phyloP scores from a whole-genome alignment of 2,113 vertebrate genomes.

The Rhinoderma darwinii region DNA sequence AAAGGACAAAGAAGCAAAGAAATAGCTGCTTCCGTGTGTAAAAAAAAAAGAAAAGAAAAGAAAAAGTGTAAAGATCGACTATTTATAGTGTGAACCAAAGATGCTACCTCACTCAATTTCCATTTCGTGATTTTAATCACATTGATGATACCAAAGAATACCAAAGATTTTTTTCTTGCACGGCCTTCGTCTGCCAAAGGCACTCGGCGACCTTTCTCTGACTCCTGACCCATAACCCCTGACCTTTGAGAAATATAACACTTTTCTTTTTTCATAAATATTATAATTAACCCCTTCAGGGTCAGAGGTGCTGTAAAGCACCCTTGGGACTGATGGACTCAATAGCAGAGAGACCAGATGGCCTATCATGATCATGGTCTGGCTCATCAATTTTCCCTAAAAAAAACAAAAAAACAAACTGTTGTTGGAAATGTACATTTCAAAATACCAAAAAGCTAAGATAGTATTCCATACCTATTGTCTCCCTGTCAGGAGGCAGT shows the following conservation, averaged over 20 bases:
- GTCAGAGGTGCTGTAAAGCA: conserved; percentile 57
- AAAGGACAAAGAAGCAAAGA: conserved; percentile 81
- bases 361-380: conserved; percentile 53
- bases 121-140: conserved; percentile 99
- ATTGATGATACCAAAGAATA: conserved; percentile 99
- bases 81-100: conserved; percentile 99
- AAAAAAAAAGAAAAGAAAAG: conserved; percentile 65
- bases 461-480: background rate
- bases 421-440: background rate
- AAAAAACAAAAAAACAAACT: background rate
- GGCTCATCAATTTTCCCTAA: conserved; percentile 38
- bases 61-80: conserved; percentile 86
- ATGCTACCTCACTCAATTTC: conserved; percentile 99
- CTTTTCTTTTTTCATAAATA: conserved; percentile 73
- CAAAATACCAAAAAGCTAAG: background rate
- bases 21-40: conserved; percentile 83
- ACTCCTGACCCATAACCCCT: conserved; percentile 18
- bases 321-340: conserved; percentile 49
- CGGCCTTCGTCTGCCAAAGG: conserved; percentile 88
- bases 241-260: conserved; percentile 73
- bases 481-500: too few relatives aligned
- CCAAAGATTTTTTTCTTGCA: conserved; percentile 94
- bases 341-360: conserved; percentile 59
- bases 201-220: conserved; percentile 76
- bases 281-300: conserved; percentile 60